Base-by-base conservation (phyloP, 2,888 invertebrate genomes). In the Lamellibrachia satsuma region DNA sequence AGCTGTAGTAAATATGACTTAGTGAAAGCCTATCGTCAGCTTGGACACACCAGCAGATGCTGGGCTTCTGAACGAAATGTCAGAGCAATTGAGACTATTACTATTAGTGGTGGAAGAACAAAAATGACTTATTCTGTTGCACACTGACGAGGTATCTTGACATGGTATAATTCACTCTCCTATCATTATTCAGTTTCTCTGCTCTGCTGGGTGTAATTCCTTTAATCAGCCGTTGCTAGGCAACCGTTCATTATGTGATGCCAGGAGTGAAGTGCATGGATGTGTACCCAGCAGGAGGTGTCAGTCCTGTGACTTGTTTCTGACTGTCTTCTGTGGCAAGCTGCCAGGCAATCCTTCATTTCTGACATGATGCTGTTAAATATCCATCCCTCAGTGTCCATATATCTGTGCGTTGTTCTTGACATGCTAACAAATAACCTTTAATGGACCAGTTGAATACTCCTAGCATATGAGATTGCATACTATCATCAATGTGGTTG, bases 171-270 rank as follows among this genome's bases (percentile, higher is more conserved):
- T 75, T 15, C 75, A 75, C 75, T 22, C 15, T 75, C 22, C 75
- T 75, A 75, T 75, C 75, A 75, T 75, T 22, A 75, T 22, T 75
- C 75, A 75, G 75, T 75, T 22, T 75, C 75, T 75, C 75, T 75
- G 75, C 75, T 75, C 22, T 75, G 75, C 22, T 75, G 75, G 75
- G 75, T 75, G 75, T 22, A 75, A 22, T 15, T 75, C 75, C 22
- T 75, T 75, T 22, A 75, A 75, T 75, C 75, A 75, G 75, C 75
- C n/a, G 75, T 75, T 75, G 75, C 75, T 75, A 75, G 75, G 75
- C 75, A 75, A 75, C 75, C 75, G 75, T 75, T 75, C 75, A 75
- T 75, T 75, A 75, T 75, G 75, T 75, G n/a, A 75, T 11, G 75
- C 75, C 15, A 75, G 22, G 22, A 75, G 75, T 75, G 75, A 75